Conservation (phyloP, 1,140 invertebrate species). For the Drosophila rufa region DNA sequence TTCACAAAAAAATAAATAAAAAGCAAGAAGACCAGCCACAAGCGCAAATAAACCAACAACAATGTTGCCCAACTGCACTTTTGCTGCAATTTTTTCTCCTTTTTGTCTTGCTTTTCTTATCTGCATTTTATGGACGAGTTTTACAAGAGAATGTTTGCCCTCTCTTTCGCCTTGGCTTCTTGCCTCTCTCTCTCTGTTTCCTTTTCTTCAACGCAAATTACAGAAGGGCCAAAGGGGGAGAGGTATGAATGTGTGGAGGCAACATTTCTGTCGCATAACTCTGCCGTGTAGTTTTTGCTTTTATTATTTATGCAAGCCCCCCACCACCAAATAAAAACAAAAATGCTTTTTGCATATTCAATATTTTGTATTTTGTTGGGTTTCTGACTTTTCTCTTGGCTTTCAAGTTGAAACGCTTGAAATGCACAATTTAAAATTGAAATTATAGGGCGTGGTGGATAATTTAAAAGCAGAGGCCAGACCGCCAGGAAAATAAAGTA, state of each 20-base stretch:
- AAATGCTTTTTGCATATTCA: slow-evolving; percentile 21
- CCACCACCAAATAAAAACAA: background rate
- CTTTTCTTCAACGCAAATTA: slow-evolving; percentile 13
- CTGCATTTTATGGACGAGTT: slow-evolving; percentile 68
- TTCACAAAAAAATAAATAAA: slow-evolving; percentile 3
- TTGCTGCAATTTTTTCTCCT: slow-evolving; percentile 27
- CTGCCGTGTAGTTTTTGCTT: slow-evolving; percentile 47
- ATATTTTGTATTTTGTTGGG: slow-evolving; percentile 33
- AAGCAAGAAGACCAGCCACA: slow-evolving; percentile 14
- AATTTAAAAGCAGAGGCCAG: background rate
- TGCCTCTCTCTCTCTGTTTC: slow-evolving; percentile 14
- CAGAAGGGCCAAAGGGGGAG: background rate
- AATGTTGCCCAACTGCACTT: slow-evolving; percentile 55
- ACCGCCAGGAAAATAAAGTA: background rate
- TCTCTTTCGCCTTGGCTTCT: slow-evolving; percentile 1
- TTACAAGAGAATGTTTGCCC: slow-evolving; percentile 57
- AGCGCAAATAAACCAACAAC: slow-evolving; percentile 16
- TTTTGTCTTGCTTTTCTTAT: slow-evolving; percentile 31
- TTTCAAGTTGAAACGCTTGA: slow-evolving; percentile 31
- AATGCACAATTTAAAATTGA: slow-evolving; percentile 62
- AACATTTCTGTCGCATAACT: slow-evolving; percentile 71
- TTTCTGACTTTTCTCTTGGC: slow-evolving; percentile 28
- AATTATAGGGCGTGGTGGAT: slow-evolving; percentile 37
- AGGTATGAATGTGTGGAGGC: slow-evolving; percentile 1
- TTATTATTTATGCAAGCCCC: slow-evolving; percentile 34